phyloP scores from a whole-genome alignment of 2,888 invertebrate genomes.

The Scaptomyza parva region DNA sequence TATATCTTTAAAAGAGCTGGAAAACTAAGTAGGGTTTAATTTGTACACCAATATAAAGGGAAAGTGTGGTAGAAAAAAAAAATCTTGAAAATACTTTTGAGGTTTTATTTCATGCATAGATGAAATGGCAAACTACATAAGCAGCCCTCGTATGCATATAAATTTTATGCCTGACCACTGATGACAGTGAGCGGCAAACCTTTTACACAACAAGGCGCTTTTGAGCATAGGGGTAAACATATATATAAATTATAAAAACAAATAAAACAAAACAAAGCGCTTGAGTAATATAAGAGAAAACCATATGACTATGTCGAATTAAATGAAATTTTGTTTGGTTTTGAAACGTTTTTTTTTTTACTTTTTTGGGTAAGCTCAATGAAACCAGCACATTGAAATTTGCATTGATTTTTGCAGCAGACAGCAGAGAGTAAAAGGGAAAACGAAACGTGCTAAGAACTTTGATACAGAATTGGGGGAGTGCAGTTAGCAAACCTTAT shows the following conservation, averaged over 20 bases:
- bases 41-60: too few relatives aligned
- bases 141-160: constrained; percentile 27
- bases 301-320: constrained; percentile 27
- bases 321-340: constrained; percentile 21
- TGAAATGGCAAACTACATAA: neutral
- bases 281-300: constrained; percentile 50
- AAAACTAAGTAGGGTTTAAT: too few relatives aligned
- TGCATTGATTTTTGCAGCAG: constrained; percentile 52
- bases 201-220: constrained; percentile 32
- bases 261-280: constrained; percentile 44
- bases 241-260: constrained; percentile 52
- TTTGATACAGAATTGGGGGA: constrained; percentile 1
- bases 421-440: constrained; percentile 39
- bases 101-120: too few relatives aligned
- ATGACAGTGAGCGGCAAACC: constrained; percentile 38
- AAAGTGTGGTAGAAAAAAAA: too few relatives aligned
- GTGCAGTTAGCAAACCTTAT: neutral
- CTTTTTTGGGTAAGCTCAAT: constrained; percentile 25
- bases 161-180: constrained; percentile 18
- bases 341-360: constrained; percentile 1
- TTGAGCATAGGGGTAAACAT: constrained; percentile 26
- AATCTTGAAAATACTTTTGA: too few relatives aligned
- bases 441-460: constrained; percentile 53
- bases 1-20: neutral
- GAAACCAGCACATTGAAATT: constrained; percentile 54